phyloP scores from a whole-genome alignment of 1,140 invertebrate species.

The Aculops lycopersici region DNA sequence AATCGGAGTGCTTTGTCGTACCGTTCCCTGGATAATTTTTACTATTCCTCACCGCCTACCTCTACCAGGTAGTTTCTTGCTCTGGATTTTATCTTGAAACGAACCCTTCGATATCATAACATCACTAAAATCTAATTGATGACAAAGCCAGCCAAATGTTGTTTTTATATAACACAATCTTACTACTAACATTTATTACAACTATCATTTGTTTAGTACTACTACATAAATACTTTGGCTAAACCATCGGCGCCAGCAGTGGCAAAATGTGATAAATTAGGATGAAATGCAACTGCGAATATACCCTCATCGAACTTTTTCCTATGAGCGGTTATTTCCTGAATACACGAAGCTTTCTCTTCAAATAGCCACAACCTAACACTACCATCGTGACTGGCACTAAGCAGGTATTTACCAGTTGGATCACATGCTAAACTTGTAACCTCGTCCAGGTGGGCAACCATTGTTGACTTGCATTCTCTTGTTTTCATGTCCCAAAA shows the following conservation, averaged over 20 bases:
- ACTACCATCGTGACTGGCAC: constrained; percentile 94
- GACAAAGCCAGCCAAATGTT: no score
- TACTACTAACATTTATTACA: no score
- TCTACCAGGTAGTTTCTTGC: no score
- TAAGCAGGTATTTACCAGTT: constrained; percentile 84
- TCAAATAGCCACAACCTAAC: constrained; percentile 90
- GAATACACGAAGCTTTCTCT: constrained; percentile 89
- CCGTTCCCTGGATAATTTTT: background rate
- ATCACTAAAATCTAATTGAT: no score
- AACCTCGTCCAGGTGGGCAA: constrained; percentile 89
- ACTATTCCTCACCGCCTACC: no score
- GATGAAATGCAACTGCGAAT: constrained; percentile 94
- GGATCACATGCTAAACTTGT: constrained; percentile 90
- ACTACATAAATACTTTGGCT: constrained; percentile 54
- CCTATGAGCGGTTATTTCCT: constrained; percentile 94
- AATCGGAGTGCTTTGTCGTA: background rate
- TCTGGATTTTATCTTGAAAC: no score
- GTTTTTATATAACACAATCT: no score
- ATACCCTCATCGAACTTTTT: constrained; percentile 99
- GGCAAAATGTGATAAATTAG: constrained; percentile 83
- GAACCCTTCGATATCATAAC: no score
- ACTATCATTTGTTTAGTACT: no score
- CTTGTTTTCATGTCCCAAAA: constrained; percentile 91
- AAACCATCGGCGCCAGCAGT: constrained; percentile 89
- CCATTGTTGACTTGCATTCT: constrained; percentile 30